A percentile compares a stretch with the other conserved stretches of the same genome.
Conservation (phyloP, 2,888 invertebrate genomes). For the Microdon myrmicae region DNA sequence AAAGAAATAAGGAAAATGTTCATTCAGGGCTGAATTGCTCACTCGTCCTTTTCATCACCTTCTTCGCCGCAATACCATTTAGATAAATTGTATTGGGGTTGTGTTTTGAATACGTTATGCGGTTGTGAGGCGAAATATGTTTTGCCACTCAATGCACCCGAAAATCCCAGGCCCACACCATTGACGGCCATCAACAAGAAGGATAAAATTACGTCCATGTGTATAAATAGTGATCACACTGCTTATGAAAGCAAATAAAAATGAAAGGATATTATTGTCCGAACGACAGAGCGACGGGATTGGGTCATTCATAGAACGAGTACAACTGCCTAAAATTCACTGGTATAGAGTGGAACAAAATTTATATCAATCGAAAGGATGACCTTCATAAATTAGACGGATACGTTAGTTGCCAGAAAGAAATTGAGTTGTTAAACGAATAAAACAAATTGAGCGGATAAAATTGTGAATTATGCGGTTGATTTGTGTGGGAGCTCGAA, state of each 20-base stretch:
- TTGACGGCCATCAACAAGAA: constrained; percentile 1
- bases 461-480: constrained; percentile 41
- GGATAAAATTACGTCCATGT: constrained; percentile 23
- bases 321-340: constrained; percentile 6
- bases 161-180: not conserved
- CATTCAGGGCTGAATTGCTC: constrained; percentile 36
- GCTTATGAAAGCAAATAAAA: constrained; percentile 50
- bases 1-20: constrained; percentile 22
- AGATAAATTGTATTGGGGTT: constrained; percentile 52
- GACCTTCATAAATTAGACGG: constrained; percentile 47
- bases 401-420: constrained; percentile 14
- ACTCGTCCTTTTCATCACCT: constrained; percentile 47
- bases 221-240: constrained; percentile 44
- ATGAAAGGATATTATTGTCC: constrained; percentile 44
- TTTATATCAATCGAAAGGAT: constrained; percentile 46
- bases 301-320: not conserved
- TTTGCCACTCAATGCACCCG: constrained; percentile 7
- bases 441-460: constrained; percentile 24
- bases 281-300: constrained; percentile 2
- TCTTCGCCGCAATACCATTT: constrained; percentile 49
- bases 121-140: constrained; percentile 29
- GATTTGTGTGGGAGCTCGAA: constrained; percentile 11
- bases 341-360: constrained; percentile 46
- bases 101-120: constrained; percentile 50
- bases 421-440: constrained; percentile 1